Conservation (phyloP, 2,113 vertebrate species). For the Pycnonotus jocosus region DNA sequence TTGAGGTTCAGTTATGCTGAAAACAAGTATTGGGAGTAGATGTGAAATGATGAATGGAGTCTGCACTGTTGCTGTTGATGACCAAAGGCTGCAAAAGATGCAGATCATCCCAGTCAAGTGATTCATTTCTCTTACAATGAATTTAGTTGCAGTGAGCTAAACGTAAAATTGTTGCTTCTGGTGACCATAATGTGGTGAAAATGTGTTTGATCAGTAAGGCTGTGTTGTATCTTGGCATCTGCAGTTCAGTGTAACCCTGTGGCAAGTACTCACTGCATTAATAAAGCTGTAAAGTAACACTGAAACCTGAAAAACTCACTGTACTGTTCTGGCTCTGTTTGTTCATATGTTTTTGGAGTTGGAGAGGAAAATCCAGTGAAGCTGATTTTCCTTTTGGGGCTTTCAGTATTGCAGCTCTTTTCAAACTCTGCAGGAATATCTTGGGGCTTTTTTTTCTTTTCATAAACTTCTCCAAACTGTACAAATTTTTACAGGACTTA, state of each 20-base stretch:
- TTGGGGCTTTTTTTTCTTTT: neutral
- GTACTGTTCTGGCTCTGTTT: neutral
- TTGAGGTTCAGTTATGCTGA: neutral
- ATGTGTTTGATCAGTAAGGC: neutral
- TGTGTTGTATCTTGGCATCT: neutral
- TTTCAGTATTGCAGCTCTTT: neutral
- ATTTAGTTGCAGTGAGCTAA: neutral
- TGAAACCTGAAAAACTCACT: neutral
- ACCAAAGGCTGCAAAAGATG: neutral
- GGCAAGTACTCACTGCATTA: neutral
- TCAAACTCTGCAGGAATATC: neutral
- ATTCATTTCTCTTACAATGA: neutral
- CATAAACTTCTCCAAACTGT: neutral
- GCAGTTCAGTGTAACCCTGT: neutral
- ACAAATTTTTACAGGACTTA: neutral
- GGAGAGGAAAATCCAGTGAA: neutral
- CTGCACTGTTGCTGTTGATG: neutral
- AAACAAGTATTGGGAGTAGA: neutral
- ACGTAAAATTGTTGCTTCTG: neutral
- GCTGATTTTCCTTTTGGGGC: neutral
- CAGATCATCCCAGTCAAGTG: rapidly evolving
- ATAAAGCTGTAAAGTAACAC: neutral
- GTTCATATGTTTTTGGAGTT: neutral
- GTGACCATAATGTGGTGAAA: rapidly evolving
- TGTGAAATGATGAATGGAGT: neutral